Evolutionary conservation across 2,888 invertebrate species (phyloP).

Genomic region (Nymphalis c-album): DNA sequence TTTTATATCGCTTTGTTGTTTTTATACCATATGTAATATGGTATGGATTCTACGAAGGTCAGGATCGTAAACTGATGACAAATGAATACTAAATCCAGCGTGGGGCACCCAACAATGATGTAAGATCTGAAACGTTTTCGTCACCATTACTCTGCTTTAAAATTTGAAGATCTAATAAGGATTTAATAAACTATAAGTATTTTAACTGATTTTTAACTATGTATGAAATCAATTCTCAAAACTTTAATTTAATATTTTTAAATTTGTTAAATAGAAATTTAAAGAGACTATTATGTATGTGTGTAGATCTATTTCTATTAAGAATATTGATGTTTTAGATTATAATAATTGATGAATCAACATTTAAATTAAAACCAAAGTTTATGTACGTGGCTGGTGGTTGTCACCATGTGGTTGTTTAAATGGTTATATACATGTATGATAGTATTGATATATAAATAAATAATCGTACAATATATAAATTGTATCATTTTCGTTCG

Average conservation of each 20-base stretch:
- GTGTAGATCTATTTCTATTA: conserved; percentile 54
- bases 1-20: conserved; percentile 52
- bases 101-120: conserved; percentile 32
- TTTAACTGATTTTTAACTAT: conserved; percentile 60
- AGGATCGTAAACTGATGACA: conserved; percentile 43
- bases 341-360: conserved; percentile 41
- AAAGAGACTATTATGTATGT: conserved; percentile 63
- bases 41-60: conserved; percentile 36
- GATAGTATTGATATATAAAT: conserved; percentile 54
- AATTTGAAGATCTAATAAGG: conserved; percentile 26
- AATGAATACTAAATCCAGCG: conserved; percentile 29
- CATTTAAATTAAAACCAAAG: conserved; percentile 45
- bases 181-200: conserved; percentile 45
- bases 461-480: conserved; percentile 62
- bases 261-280: conserved; percentile 54
- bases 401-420: conserved; percentile 24
- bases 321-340: conserved; percentile 60
- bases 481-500: conserved; percentile 15
- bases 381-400: conserved; percentile 36
- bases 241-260: conserved; percentile 37
- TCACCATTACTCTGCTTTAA: conserved; percentile 64
- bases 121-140: conserved; percentile 45
- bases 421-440: conserved; percentile 39
- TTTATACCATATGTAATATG: conserved; percentile 17
- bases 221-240: conserved; percentile 46